Percentiles rank a stretch among this genome's conserved stretches.
phyloP scores from a whole-genome alignment of 2,888 invertebrate genomes.

The Azorinus chamasolen region DNA sequence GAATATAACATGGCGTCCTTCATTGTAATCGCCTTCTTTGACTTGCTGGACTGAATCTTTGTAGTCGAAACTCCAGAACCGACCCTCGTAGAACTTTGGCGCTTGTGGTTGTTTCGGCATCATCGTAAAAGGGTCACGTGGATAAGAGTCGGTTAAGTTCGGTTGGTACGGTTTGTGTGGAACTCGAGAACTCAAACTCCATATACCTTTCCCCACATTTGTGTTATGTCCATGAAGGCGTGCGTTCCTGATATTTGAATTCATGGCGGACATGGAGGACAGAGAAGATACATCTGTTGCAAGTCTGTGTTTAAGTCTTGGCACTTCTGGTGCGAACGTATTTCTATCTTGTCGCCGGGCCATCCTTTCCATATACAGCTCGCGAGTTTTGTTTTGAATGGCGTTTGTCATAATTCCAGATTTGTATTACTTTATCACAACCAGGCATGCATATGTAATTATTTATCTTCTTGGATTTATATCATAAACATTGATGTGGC shows the following conservation, averaged over 20 bases:
- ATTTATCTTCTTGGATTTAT: no score
- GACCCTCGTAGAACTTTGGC: slow-evolving; percentile 74
- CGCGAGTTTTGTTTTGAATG: no score
- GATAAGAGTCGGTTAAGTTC: slow-evolving; percentile 80
- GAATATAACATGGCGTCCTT: slow-evolving; percentile 76
- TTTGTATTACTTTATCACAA: no score
- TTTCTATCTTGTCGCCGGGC: no score
- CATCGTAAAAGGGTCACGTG: slow-evolving; percentile 83
- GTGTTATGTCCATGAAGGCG: slow-evolving; percentile 47
- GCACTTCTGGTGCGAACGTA: no score
- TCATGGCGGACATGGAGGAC: slow-evolving; percentile 7
- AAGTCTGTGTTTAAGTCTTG: no score
- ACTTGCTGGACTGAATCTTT: slow-evolving; percentile 37
- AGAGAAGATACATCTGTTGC: no score
- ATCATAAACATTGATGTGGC: no score
- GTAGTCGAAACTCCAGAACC: slow-evolving; percentile 59
- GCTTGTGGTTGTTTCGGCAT: slow-evolving; percentile 69
- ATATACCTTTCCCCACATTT: slow-evolving; percentile 25
- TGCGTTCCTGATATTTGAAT: slow-evolving; percentile 38
- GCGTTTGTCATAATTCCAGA: no score
- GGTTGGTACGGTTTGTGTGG: slow-evolving; percentile 68
- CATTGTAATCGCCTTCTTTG: slow-evolving; percentile 13
- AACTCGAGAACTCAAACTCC: slow-evolving; percentile 51
- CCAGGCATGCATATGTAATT: no score
- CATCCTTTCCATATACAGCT: no score